Conservation (phyloP, 2,113 vertebrate genomes). For the Grammomys dolichurus region DNA sequence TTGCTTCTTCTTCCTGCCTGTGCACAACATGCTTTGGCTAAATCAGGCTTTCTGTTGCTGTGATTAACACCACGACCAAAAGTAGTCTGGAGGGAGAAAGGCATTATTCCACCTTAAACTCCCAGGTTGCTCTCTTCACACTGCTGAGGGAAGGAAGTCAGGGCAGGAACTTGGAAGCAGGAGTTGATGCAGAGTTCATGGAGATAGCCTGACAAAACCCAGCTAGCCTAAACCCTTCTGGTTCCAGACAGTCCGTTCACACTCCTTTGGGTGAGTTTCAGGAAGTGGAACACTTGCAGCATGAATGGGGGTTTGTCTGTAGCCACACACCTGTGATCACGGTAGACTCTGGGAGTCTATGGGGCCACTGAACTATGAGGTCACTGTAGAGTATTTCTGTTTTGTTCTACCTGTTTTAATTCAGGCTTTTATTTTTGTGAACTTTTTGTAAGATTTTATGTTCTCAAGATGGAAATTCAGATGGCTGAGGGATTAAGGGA, state of each 20-base stretch:
- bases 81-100: neutral
- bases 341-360: neutral
- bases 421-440: neutral
- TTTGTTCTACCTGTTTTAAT: neutral
- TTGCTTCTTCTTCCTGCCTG: neutral
- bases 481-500: neutral
- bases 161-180: neutral
- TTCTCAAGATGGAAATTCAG: neutral
- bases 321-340: neutral
- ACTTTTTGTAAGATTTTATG: neutral
- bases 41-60: neutral
- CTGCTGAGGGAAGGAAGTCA: neutral
- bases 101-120: neutral
- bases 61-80: neutral
- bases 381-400: neutral
- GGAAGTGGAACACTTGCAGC: neutral
- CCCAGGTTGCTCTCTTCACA: neutral
- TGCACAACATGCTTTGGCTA: neutral
- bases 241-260: neutral
- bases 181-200: neutral
- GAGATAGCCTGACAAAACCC: neutral
- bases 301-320: neutral
- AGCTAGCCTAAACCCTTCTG: neutral
- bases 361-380: neutral
- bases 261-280: neutral